Evolutionary conservation across 2,797 vertebrate species (phyloP), one percentile per base, ranked within the genome.

Genomic region (Tachyglossus aculeatus): DNA sequence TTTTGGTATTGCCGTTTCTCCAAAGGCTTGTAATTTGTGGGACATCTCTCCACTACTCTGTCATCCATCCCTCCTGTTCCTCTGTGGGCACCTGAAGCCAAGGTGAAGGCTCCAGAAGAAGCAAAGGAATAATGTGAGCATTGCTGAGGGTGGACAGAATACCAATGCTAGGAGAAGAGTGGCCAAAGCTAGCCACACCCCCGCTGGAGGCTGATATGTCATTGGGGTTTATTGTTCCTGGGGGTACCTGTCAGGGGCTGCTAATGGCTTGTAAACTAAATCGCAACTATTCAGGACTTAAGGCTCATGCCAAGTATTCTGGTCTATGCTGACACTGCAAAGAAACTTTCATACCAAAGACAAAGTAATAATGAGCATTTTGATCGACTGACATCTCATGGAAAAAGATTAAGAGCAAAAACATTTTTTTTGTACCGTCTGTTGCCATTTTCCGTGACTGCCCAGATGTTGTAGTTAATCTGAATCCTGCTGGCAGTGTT

Each of bases 401-500:
- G 60, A 22, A 39, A 59, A 32, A 29, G 47, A 27, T 47, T 25
- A 74, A 74, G 68, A 24, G 62, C 51, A 82, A 82, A 86, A 43
- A 13, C 43, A 72, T 74, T 5, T n/a, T n/a, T n/a, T n/a, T 2
- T 90, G 1, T 89, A 99, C 98, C 96, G 7, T 99, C 98, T 1
- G 95, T 92, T 9, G 96, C 80, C 92, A 98, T 92, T 90, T 96
- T 95, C 43, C 96, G 93, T 1, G 97, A 96, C 87, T 97, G 96
- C 31, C 96, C 96, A 0, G 97, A 98, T 0, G 96, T 96, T 31
- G 96, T 91, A 57, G 96, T 99, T 85, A 99, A 92, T 39, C 98
- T 94, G 90, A 99, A 99, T 5, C 98, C 98, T 1, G 97, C 97
- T 0, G 98, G 98, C 69, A 99, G 93, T 1, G 97, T 99, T 91